Evolutionary conservation across 2,113 vertebrate genomes (phyloP), one percentile per base, ranked within the genome.

Genomic region (Coryphaenoides rupestris): DNA sequence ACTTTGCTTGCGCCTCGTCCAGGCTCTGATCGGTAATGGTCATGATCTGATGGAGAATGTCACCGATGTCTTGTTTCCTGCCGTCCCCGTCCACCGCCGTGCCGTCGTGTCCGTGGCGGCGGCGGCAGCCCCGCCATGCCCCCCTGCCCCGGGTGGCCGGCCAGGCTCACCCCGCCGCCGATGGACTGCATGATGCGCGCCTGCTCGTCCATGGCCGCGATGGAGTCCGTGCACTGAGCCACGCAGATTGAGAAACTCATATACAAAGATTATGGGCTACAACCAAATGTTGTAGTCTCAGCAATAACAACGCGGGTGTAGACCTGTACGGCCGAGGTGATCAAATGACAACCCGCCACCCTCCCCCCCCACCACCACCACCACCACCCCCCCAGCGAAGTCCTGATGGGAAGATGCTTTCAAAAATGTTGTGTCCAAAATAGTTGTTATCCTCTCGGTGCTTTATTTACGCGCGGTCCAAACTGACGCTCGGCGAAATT

Each of bases 1-100:
- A 99, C 97, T 98, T 99, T 96, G 97, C 97, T 93, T 99, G 97
- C 89, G 97, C 96, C 93, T 99, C 97, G 90, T 98, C 96, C 95
- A 99, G 90, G 92, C 97, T 99, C 89, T 98, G 97, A 91, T 99
- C 97, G 77, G 97, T 99, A 90, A 99, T 99, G 92, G 96, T 99
- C 97, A 99, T 99, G 85, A 99, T 99, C 91, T 99, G 97, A 89
- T 99, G 97, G 68, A 99, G 96, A 92, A 99, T 99, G 93, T 99
- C 97, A 82, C 97, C 97, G 89, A 99, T 99, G 93, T 99, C 97
- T 91, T 99, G 97, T 85, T 99, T 98, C 84, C 96, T 94, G 84
- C 95, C 96, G 91, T 98, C 96, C 77, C 93, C 96, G 91, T 98
- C 96, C n/a, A n/a, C n/a, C n/a, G n/a, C n/a, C 75, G 93, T 92